Percentiles rank a stretch among this genome's conserved stretches.
Conservation (phyloP, 2,888 invertebrate species). For the Apamea monoglypha region DNA sequence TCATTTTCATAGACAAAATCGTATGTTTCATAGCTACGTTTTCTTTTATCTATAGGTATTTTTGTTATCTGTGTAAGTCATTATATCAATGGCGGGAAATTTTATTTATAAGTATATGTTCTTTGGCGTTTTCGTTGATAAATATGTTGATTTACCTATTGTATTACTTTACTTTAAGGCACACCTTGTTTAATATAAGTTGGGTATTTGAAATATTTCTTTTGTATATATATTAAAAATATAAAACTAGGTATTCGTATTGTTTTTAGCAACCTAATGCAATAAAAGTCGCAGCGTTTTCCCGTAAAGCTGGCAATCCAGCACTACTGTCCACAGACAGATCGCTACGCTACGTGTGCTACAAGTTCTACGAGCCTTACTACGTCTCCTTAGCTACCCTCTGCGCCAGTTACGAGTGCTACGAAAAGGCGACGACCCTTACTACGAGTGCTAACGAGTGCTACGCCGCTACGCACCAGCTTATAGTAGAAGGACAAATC, state of each 20-base stretch:
- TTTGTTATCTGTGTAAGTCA: constrained; percentile 16
- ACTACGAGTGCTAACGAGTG: neutral
- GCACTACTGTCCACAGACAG: neutral
- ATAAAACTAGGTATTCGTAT: neutral
- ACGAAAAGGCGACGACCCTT: neutral
- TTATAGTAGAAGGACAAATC: neutral
- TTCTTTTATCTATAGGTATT: neutral
- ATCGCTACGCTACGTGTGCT: neutral
- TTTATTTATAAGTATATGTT: neutral
- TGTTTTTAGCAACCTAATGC: neutral
- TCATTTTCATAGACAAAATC: neutral
- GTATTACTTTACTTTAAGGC: neutral
- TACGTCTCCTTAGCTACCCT: neutral
- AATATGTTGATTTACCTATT: neutral
- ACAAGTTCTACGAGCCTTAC: neutral
- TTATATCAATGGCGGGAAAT: constrained; percentile 7
- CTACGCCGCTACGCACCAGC: neutral
- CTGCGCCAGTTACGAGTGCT: neutral
- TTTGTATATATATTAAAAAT: neutral
- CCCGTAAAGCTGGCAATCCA: neutral
- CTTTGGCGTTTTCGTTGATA: neutral
- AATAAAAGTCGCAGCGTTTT: neutral
- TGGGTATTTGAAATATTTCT: neutral
- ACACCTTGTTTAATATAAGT: neutral
- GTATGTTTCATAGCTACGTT: neutral